phyloP scores from a whole-genome alignment of 2,113 vertebrate genomes.

The Paracanthobrama guichenoti region DNA sequence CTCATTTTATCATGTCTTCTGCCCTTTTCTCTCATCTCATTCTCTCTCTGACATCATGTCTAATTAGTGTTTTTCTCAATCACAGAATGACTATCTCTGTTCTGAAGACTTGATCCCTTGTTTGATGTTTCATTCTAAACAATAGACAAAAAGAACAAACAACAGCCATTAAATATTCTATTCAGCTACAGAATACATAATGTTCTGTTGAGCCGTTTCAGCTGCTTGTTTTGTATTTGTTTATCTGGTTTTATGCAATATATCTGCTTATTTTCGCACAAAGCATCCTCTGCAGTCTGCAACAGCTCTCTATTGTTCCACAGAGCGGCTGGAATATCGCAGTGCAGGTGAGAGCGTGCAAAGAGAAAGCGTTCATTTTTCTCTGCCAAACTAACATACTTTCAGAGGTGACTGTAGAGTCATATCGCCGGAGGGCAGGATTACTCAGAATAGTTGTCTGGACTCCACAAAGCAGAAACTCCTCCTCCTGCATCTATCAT shows the following conservation, averaged over 20 bases:
- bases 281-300: not conserved
- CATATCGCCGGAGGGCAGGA: slow-evolving; percentile 47
- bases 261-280: slow-evolving; percentile 17
- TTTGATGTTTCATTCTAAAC: slow-evolving; percentile 26
- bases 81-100: not conserved
- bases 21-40: not conserved
- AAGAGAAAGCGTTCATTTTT: slow-evolving; percentile 36
- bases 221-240: not conserved
- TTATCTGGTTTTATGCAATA: slow-evolving; percentile 20
- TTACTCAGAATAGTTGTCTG: slow-evolving; percentile 50
- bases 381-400: slow-evolving; percentile 49
- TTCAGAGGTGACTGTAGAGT: slow-evolving; percentile 52
- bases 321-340: slow-evolving; percentile 11
- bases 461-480: slow-evolving; percentile 51
- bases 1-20: not conserved
- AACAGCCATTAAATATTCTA: slow-evolving; percentile 19
- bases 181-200: slow-evolving; percentile 29
- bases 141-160: slow-evolving; percentile 13
- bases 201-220: not conserved
- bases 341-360: slow-evolving; percentile 26
- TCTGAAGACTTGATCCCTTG: not conserved
- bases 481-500: slow-evolving; percentile 50
- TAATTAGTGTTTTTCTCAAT: not conserved
- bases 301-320: slow-evolving; percentile 21
- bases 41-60: not conserved